phyloP scores from a whole-genome alignment of 1,140 invertebrate genomes.

The Orchesella cincta region DNA sequence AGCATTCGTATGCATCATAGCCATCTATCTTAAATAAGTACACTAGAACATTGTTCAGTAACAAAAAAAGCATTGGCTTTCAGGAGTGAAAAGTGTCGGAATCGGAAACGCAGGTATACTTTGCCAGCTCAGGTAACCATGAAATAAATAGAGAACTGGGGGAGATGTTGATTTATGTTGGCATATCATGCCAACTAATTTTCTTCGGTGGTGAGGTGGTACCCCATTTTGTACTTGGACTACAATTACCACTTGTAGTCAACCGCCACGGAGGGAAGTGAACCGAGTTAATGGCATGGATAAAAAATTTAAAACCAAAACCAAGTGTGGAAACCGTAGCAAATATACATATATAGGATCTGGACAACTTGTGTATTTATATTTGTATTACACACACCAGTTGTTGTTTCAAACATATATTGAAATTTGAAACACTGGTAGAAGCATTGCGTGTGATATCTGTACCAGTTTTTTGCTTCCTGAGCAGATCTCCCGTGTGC shows the following conservation, averaged over 20 bases:
- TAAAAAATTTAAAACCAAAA: neutral
- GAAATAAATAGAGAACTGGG: slow-evolving; percentile 24
- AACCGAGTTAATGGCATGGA: neutral
- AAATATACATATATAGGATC: neutral
- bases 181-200: slow-evolving; percentile 46
- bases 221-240: neutral
- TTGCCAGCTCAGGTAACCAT: slow-evolving; percentile 10
- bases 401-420: too few relatives aligned
- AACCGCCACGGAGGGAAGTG: neutral
- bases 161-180: slow-evolving; percentile 51
- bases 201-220: slow-evolving; percentile 29
- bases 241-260: neutral
- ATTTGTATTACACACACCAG: too few relatives aligned
- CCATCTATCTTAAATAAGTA: neutral
- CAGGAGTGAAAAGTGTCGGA: too few relatives aligned
- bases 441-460: slow-evolving; percentile 1
- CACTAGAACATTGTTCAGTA: neutral
- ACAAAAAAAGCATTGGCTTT: neutral
- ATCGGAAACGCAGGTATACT: too few relatives aligned
- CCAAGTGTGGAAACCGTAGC: neutral
- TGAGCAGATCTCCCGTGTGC: slow-evolving; percentile 13
- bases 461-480: slow-evolving; percentile 17
- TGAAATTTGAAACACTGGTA: too few relatives aligned
- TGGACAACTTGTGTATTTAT: too few relatives aligned
- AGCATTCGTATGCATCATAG: too few relatives aligned